Base-by-base conservation (phyloP, 2,113 vertebrate genomes). In the Sylvia atricapilla region DNA sequence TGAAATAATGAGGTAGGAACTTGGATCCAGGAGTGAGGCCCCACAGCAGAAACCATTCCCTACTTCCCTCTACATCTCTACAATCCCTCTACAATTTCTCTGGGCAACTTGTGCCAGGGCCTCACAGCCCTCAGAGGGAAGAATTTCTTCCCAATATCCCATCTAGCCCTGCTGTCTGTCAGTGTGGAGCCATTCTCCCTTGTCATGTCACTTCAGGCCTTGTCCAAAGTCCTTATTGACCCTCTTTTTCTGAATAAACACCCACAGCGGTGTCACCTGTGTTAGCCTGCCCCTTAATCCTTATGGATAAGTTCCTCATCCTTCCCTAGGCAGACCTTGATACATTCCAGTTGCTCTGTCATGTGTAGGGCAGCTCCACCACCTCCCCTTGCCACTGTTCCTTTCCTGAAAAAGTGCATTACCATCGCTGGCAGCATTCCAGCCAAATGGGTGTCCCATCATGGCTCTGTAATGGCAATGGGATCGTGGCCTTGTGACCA, bases 1-100 rank as follows among this genome's bases (percentile, higher is more conserved):
- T 22, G 99, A 99, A 98, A 99, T 98, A 10, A 99, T 99, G 99
- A 99, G 99, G 99, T 99, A 98, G 95, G 70, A 76, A 30, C 41
- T 63, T 33, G 3, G 10, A 19, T 41, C 56, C 23, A 15, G 41
- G 35, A 58, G 53, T 70, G 58, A 52, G 68, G 39, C 23, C 47
- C 27, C 13, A 11, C 19, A 46, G 50, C 58, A 92, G 50, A 82
- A 90, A 67, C 24, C 9, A 2, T 24, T 63, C 58, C 55, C 6
- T 59, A 1, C 59, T 76, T 53, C 31, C 31, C 31, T 79, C n/a
- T 47, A 30, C 28, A 25, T n/a, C 44, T 41, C 28, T 59, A 10
- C 23, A 44, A 16, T 67, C 28, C 28, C 30, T 21, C 24, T 41
- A 3, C 41, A 49, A 3, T 33, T 63, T 69, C 9, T 49, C 25